Evolutionary conservation across 2,797 vertebrate species (phyloP).

Genomic region (Selene dorsalis): DNA sequence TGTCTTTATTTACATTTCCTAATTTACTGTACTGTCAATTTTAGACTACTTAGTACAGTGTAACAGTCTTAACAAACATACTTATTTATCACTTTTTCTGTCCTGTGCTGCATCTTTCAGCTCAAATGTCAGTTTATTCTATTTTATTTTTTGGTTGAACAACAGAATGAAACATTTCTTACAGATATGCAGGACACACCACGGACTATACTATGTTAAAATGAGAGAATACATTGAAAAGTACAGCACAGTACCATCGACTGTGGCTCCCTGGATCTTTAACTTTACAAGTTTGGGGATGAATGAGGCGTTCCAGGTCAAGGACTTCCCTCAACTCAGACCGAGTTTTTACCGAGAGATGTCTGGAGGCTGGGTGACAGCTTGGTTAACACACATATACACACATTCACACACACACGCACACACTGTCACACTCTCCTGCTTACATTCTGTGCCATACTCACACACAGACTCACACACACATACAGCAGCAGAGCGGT

Average conservation of each 20-base stretch:
- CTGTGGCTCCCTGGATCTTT: constrained; percentile 14
- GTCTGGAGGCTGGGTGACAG: constrained; percentile 64
- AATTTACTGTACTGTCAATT: background rate
- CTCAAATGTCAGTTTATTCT: background rate
- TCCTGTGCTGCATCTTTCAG: background rate
- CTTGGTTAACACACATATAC: constrained; percentile 54
- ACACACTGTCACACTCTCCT: constrained; percentile 20
- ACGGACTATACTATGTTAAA: no score
- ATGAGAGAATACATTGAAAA: background rate
- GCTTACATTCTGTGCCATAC: constrained; percentile 2
- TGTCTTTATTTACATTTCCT: background rate
- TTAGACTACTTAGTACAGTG: background rate
- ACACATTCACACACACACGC: constrained; percentile 34
- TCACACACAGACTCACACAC: constrained; percentile 20
- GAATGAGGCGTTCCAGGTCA: constrained; percentile 55
- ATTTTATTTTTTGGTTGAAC: background rate
- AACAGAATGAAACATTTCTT: no score
- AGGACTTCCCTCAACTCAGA: constrained; percentile 44
- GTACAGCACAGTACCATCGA: background rate
- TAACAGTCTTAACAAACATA: no score
- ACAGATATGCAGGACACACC: no score
- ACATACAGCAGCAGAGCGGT: constrained; percentile 41
- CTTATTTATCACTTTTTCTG: background rate
- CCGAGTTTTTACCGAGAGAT: constrained; percentile 45
- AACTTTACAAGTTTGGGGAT: constrained; percentile 28